Conservation (phyloP, 1,140 invertebrate species). For the Cheumatopsyche charites region DNA sequence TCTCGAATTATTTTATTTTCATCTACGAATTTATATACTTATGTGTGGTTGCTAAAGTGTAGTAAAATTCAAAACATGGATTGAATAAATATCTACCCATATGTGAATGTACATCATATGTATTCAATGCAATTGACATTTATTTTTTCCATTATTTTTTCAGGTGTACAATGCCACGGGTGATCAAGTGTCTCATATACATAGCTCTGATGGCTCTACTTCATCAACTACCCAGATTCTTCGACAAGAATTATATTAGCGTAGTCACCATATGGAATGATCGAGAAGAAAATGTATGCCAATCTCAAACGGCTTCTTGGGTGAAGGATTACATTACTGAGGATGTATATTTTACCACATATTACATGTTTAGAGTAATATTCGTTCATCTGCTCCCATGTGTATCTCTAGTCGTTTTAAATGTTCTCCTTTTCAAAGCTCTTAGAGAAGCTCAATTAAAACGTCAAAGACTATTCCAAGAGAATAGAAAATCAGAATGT, state of each 20-base stretch:
- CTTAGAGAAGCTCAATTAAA: conserved; percentile 82
- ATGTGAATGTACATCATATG: neutral
- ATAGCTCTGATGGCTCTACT: conserved; percentile 77
- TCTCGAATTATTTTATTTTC: no score
- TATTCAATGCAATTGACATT: no score
- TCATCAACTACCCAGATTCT: conserved; percentile 80
- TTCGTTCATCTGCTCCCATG: conserved; percentile 92
- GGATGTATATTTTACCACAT: conserved; percentile 79
- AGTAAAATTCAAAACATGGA: no score
- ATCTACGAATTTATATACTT: no score
- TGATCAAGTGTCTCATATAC: conserved; percentile 75
- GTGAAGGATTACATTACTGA: conserved; percentile 67
- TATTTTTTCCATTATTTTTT: no score
- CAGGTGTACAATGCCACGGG: conserved; percentile 82
- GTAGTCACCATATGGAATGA: conserved; percentile 69
- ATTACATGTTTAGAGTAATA: conserved; percentile 85
- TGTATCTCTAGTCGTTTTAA: conserved; percentile 85
- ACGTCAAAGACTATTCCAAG: conserved; percentile 79
- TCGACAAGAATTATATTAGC: conserved; percentile 67
- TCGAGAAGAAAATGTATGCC: conserved; percentile 65
- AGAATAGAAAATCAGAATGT: conserved; percentile 84
- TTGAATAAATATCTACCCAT: no score
- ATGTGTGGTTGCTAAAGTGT: no score
- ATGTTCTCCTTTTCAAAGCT: conserved; percentile 84
- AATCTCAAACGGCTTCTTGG: conserved; percentile 67